A percentile compares a stretch with the other conserved stretches of the same genome.
Evolutionary conservation across 2,888 invertebrate genomes (phyloP).

Genomic region (Mesoligia furuncula): DNA sequence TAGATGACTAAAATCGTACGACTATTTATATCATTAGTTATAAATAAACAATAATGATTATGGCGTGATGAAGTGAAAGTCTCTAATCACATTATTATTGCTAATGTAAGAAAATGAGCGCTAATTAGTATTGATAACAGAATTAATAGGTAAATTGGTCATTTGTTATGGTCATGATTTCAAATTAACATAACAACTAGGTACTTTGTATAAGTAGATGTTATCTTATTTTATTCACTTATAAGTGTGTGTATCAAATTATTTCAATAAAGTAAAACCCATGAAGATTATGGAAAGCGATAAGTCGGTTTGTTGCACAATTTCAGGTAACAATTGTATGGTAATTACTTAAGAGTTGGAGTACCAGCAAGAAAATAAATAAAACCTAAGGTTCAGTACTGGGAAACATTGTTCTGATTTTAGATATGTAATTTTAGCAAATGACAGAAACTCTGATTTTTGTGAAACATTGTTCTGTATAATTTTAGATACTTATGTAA

Average conservation of each 20-base stretch:
- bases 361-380: not conserved
- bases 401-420: no score
- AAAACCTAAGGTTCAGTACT: not conserved
- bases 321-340: not conserved
- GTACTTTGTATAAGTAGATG: not conserved
- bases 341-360: not conserved
- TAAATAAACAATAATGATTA: conserved; percentile 42
- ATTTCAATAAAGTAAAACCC: not conserved
- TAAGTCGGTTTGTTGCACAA: not conserved
- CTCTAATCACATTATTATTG: conserved; percentile 14
- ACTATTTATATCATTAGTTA: conserved; percentile 28
- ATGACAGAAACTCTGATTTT: no score
- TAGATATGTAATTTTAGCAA: no score
- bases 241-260: not conserved
- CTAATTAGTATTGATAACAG: conserved; percentile 29
- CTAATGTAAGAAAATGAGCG: conserved; percentile 8
- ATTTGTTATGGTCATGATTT: conserved; percentile 32
- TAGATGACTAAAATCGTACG: conserved; percentile 26
- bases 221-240: not conserved
- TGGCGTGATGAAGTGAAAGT: conserved; percentile 47
- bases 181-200: not conserved
- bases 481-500: no score
- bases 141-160: not conserved
- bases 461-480: no score
- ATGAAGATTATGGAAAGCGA: not conserved